phyloP scores from a whole-genome alignment of 2,888 invertebrate genomes.

The Troglohyphantes excavatus region DNA sequence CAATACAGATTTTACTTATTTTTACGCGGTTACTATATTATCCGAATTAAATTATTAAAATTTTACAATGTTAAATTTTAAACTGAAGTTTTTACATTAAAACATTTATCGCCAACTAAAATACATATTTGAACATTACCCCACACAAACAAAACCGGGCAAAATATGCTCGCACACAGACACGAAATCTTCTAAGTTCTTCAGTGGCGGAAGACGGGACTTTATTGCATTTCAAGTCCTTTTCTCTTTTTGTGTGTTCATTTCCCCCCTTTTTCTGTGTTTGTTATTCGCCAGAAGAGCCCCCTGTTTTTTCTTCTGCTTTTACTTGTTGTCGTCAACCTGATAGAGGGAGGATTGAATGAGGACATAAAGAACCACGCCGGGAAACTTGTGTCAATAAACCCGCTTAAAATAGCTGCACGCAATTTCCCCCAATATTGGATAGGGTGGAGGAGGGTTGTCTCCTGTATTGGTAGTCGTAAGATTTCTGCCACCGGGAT shows the following conservation, averaged over 20 bases:
- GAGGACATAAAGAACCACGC: constrained; percentile 51
- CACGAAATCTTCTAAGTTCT: neutral
- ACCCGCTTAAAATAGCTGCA: constrained; percentile 68
- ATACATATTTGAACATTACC: too few relatives aligned
- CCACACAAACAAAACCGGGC: too few relatives aligned
- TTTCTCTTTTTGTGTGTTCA: constrained; percentile 45
- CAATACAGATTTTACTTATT: too few relatives aligned
- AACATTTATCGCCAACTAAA: too few relatives aligned
- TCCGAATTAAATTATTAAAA: too few relatives aligned
- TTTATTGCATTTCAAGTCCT: constrained; percentile 58
- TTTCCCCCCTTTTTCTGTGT: constrained; percentile 18
- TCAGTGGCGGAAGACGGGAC: constrained; percentile 3
- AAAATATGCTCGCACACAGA: too few relatives aligned
- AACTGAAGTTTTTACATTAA: too few relatives aligned
- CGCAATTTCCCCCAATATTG: constrained; percentile 53
- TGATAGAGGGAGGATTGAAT: constrained; percentile 64
- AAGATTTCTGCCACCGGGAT: neutral
- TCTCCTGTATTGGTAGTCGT: constrained; percentile 11
- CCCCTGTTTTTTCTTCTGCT: neutral
- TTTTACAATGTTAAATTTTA: too few relatives aligned
- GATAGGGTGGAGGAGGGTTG: constrained; percentile 8
- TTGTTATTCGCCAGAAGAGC: constrained; percentile 49
- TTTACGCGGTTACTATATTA: too few relatives aligned
- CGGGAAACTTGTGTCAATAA: constrained; percentile 59
- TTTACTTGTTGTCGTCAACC: constrained; percentile 50